Percentiles rank a stretch among this genome's conserved stretches.
Evolutionary conservation across 2,797 vertebrate species (phyloP).

Genomic region (Hoplostethus atlanticus): DNA sequence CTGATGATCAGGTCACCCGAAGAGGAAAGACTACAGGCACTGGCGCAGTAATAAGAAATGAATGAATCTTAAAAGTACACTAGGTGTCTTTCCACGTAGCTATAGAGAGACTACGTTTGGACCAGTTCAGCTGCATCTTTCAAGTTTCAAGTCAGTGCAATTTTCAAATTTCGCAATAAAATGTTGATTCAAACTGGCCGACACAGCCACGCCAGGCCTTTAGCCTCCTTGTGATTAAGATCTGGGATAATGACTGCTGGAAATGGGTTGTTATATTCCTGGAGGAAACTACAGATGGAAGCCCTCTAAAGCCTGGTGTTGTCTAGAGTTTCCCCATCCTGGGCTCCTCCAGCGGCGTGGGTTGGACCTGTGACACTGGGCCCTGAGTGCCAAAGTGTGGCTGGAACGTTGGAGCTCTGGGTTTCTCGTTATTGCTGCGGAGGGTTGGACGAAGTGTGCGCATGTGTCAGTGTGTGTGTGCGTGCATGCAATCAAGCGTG

Average conservation of each 20-base stretch:
- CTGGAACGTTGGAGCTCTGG: conserved; percentile 36
- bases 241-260: conserved; percentile 55
- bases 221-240: conserved; percentile 23
- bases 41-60: not conserved
- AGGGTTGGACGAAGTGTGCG: conserved; percentile 28
- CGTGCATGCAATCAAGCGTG: not conserved
- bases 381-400: conserved; percentile 43
- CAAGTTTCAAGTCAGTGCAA: conserved; percentile 3
- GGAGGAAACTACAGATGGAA: conserved; percentile 61
- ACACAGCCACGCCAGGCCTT: conserved; percentile 17
- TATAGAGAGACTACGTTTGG: not conserved
- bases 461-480: conserved; percentile 17
- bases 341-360: conserved; percentile 29
- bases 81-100: not conserved
- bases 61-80: not conserved
- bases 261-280: conserved; percentile 56
- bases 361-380: conserved; percentile 53
- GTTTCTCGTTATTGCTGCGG: conserved; percentile 49
- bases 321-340: conserved; percentile 57
- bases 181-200: conserved; percentile 22
- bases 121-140: not conserved
- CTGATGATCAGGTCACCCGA: conserved; percentile 38
- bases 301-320: conserved; percentile 49
- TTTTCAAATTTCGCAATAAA: conserved; percentile 37
- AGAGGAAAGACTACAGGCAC: conserved; percentile 20